Conservation (phyloP, 2,888 invertebrate species). For the Drosophila helvetica region DNA sequence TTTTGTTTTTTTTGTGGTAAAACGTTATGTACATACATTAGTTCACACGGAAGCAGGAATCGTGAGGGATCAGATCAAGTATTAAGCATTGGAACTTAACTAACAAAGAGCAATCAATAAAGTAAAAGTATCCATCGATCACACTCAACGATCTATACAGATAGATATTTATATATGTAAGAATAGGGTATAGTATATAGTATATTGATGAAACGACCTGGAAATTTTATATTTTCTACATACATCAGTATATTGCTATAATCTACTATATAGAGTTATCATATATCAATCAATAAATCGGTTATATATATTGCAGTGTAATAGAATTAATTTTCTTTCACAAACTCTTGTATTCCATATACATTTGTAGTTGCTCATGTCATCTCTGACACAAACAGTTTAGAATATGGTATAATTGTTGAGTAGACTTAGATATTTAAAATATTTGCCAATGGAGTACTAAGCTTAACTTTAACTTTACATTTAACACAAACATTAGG, state of each 20-base stretch:
- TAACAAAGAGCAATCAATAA: slow-evolving; percentile 43
- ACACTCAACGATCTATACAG: slow-evolving; percentile 50
- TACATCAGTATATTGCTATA: slow-evolving; percentile 39
- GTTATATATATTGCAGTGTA: slow-evolving; percentile 53
- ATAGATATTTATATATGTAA: slow-evolving; percentile 1
- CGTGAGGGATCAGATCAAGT: slow-evolving; percentile 36
- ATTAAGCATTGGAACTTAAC: slow-evolving; percentile 55
- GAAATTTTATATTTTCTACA: slow-evolving; percentile 63
- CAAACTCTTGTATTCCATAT: slow-evolving; percentile 3
- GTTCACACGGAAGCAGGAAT: slow-evolving; percentile 60
- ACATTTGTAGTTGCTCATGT: slow-evolving; percentile 10
- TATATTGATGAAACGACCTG: slow-evolving; percentile 50
- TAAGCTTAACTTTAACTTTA: slow-evolving; percentile 57
- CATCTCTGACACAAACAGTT: slow-evolving; percentile 16
- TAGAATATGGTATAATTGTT: slow-evolving; percentile 31
- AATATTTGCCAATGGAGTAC: slow-evolving; percentile 41
- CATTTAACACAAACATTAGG: slow-evolving; percentile 66
- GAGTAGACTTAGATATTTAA: slow-evolving; percentile 40
- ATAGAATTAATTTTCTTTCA: slow-evolving; percentile 21
- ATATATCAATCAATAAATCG: slow-evolving; percentile 48
- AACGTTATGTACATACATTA: slow-evolving; percentile 70
- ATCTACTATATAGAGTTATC: slow-evolving; percentile 30
- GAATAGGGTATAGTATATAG: neutral
- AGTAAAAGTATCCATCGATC: slow-evolving; percentile 49
- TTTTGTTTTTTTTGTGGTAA: slow-evolving; percentile 41